Evolutionary conservation across 2,888 invertebrate species (phyloP).

Genomic region (Noctua janthina): DNA sequence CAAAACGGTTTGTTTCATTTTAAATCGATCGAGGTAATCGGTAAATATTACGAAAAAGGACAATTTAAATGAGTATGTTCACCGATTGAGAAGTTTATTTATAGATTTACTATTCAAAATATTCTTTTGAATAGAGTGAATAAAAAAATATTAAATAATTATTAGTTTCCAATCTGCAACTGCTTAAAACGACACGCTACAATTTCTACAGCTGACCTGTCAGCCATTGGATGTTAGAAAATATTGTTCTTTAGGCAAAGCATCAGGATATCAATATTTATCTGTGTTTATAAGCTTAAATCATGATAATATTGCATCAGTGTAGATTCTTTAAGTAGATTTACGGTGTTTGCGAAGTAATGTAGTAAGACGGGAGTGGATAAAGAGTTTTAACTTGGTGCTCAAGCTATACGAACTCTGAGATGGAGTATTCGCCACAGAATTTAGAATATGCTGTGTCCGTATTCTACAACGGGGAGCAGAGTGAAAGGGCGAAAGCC

Average conservation of each 20-base stretch:
- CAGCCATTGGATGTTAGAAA: slow-evolving; percentile 50
- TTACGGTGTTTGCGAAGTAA: slow-evolving; percentile 17
- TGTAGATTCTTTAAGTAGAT: slow-evolving; percentile 26
- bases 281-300: not conserved
- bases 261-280: slow-evolving; percentile 10
- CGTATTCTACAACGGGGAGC: slow-evolving; percentile 92
- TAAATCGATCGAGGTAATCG: too few relatives aligned
- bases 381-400: slow-evolving; percentile 32
- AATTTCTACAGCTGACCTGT: slow-evolving; percentile 56
- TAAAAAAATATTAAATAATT: not conserved
- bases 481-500: slow-evolving; percentile 93
- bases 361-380: slow-evolving; percentile 34
- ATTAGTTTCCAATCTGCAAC: not conserved
- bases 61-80: not conserved
- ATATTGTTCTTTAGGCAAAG: slow-evolving; percentile 35
- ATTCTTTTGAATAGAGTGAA: not conserved
- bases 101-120: not conserved
- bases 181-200: slow-evolving; percentile 18
- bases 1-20: not conserved
- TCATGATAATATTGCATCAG: slow-evolving; percentile 23
- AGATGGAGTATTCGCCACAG: slow-evolving; percentile 91
- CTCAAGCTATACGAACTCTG: slow-evolving; percentile 20
- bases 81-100: not conserved
- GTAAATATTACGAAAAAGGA: not conserved
- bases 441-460: slow-evolving; percentile 93